phyloP scores from a whole-genome alignment of 2,113 vertebrate species.

The Chaenocephalus aceratus region DNA sequence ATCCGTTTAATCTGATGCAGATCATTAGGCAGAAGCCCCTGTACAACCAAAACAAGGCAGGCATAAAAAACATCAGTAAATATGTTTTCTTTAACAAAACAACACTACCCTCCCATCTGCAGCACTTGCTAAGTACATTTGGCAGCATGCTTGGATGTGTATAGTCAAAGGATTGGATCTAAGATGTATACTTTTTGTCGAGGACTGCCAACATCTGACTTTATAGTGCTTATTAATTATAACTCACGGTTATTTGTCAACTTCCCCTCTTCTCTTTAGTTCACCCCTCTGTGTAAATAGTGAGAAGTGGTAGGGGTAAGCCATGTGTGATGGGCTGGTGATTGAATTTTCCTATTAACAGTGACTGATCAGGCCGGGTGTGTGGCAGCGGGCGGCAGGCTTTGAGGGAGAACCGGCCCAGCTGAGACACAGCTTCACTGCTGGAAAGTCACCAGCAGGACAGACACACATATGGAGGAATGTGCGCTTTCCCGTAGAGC shows the following conservation, averaged over 20 bases:
- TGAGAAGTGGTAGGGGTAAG: slow-evolving; percentile 8
- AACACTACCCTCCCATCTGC: slow-evolving; percentile 26
- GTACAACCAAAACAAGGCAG: slow-evolving; percentile 62
- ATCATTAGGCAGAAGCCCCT: slow-evolving; percentile 67
- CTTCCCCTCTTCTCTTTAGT: slow-evolving; percentile 20
- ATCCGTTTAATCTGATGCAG: slow-evolving; percentile 75
- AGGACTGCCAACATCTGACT: slow-evolving; percentile 9
- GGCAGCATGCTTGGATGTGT: slow-evolving; percentile 15
- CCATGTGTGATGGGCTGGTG: slow-evolving; percentile 48
- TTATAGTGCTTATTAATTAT: slow-evolving; percentile 6
- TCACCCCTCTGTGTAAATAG: slow-evolving; percentile 25
- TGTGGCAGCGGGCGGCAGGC: slow-evolving; percentile 56
- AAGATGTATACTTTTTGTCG: slow-evolving; percentile 17
- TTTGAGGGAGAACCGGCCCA: slow-evolving; percentile 63
- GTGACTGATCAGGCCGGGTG: slow-evolving; percentile 66
- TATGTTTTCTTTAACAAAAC: slow-evolving; percentile 36
- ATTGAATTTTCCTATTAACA: slow-evolving; percentile 71
- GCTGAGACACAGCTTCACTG: slow-evolving; percentile 59
- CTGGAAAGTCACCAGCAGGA: slow-evolving; percentile 52
- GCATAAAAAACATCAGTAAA: slow-evolving; percentile 46
- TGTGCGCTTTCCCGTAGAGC: slow-evolving; percentile 29
- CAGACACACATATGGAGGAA: slow-evolving; percentile 53
- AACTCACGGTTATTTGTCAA: not conserved
- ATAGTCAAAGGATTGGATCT: not conserved
- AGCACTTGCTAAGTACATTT: slow-evolving; percentile 21